A percentile compares a stretch with the other conserved stretches of the same genome.
phyloP scores from a whole-genome alignment of 2,888 invertebrate species.

The Lasioglossum vierecki region DNA sequence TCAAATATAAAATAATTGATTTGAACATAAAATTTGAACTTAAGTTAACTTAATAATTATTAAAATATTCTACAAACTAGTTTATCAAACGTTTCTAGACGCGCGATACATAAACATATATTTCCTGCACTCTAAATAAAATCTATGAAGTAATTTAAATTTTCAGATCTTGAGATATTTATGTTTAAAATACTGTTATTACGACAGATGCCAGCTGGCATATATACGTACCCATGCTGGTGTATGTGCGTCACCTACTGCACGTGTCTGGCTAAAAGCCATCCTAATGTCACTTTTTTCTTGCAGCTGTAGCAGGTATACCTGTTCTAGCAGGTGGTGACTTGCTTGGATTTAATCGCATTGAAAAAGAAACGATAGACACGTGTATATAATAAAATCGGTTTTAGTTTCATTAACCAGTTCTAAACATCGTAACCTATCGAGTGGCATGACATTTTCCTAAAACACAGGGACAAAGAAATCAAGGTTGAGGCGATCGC shows the following conservation, averaged over 20 bases:
- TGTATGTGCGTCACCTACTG: background rate
- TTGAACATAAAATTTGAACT: no score
- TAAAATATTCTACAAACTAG: background rate
- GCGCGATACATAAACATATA: background rate
- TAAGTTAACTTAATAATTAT: no score
- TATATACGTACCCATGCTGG: background rate
- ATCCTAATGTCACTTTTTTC: background rate
- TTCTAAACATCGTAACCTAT: background rate
- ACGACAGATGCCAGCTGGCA: no score
- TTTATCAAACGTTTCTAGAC: background rate
- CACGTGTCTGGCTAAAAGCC: background rate
- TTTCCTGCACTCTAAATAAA: background rate
- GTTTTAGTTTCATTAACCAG: background rate
- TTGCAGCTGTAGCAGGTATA: background rate
- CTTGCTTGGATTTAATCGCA: background rate
- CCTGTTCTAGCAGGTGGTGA: background rate
- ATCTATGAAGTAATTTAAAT: background rate
- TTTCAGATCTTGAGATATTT: background rate
- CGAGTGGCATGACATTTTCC: background rate
- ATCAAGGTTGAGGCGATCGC: slow-evolving; percentile 22
- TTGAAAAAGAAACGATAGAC: background rate
- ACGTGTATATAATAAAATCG: background rate
- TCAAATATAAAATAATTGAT: background rate
- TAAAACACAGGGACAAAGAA: slow-evolving; percentile 12
- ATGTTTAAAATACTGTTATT: background rate